Evolutionary conservation across 2,113 vertebrate genomes (phyloP).

Genomic region (Anhinga anhinga): DNA sequence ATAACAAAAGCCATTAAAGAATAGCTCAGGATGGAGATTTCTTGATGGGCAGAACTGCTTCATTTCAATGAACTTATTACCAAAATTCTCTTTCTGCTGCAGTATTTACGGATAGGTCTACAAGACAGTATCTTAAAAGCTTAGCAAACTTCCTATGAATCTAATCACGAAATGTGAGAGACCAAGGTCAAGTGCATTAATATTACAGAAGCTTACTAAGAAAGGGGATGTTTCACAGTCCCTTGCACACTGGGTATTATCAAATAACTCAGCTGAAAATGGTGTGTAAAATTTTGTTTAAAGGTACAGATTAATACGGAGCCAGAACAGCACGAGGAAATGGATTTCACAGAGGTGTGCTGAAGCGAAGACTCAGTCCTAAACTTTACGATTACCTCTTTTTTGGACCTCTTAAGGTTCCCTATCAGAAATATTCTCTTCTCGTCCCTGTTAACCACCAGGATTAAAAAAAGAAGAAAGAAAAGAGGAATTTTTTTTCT

Average conservation of each 20-base stretch:
- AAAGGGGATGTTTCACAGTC: background rate
- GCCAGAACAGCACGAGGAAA: background rate
- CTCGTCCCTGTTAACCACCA: background rate
- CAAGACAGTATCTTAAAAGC: background rate
- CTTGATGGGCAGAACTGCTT: conserved; percentile 5
- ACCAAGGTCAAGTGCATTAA: conserved; percentile 2
- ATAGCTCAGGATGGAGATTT: background rate
- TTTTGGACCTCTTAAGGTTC: background rate
- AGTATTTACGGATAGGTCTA: background rate
- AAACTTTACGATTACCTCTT: background rate
- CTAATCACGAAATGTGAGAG: conserved; percentile 3
- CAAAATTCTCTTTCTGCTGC: background rate
- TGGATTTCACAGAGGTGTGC: background rate
- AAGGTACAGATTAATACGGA: background rate
- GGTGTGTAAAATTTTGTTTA: background rate
- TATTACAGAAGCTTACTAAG: background rate
- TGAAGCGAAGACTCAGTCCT: background rate
- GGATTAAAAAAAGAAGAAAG: background rate
- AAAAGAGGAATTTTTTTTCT: background rate
- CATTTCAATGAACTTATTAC: background rate
- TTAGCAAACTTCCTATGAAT: background rate
- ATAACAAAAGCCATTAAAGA: conserved; percentile 29
- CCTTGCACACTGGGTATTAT: background rate
- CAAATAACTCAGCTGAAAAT: background rate
- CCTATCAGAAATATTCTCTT: background rate